Conservation (phyloP, 2,113 vertebrate species). For the Takifugu flavidus region DNA sequence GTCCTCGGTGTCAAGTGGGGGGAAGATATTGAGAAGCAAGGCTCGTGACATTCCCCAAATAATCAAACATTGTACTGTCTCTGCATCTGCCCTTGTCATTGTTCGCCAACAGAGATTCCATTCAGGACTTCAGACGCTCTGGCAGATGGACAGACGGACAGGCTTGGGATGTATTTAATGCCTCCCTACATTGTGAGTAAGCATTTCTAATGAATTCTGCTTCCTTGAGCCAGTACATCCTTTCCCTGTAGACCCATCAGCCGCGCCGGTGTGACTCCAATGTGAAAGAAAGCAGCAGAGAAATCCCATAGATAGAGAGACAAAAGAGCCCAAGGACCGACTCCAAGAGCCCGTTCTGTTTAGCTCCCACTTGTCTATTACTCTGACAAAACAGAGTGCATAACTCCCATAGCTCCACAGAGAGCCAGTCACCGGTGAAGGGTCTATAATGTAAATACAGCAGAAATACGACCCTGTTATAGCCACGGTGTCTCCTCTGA, state of each 20-base stretch:
- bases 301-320: conserved; percentile 43
- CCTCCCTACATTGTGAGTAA: conserved; percentile 60
- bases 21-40: conserved; percentile 30
- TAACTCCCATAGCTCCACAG: conserved; percentile 51
- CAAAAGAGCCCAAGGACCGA: conserved; percentile 26
- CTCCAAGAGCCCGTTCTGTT: conserved; percentile 46
- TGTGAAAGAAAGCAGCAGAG: conserved; percentile 15
- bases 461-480: conserved; percentile 43
- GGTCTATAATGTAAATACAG: conserved; percentile 62
- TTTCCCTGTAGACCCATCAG: conserved; percentile 21
- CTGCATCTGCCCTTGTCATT: conserved; percentile 21
- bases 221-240: conserved; percentile 61
- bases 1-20: conserved; percentile 45
- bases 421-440: conserved; percentile 31
- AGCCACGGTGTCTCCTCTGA: conserved; percentile 56
- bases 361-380: conserved; percentile 45
- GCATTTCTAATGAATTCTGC: conserved; percentile 67
- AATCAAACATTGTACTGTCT: conserved; percentile 37
- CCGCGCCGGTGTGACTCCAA: conserved; percentile 14
- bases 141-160: conserved; percentile 26
- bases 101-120: conserved; percentile 50
- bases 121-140: conserved; percentile 47
- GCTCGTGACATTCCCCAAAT: conserved; percentile 57
- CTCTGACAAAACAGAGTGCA: conserved; percentile 49
- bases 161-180: conserved; percentile 33